Percentiles rank a stretch among this genome's conserved stretches.
These are phyloP conservation scores for Rhadinocentrus ornatus DNA, from an alignment of 2,797 vertebrate species.

Conservation along the genomic window DNA sequence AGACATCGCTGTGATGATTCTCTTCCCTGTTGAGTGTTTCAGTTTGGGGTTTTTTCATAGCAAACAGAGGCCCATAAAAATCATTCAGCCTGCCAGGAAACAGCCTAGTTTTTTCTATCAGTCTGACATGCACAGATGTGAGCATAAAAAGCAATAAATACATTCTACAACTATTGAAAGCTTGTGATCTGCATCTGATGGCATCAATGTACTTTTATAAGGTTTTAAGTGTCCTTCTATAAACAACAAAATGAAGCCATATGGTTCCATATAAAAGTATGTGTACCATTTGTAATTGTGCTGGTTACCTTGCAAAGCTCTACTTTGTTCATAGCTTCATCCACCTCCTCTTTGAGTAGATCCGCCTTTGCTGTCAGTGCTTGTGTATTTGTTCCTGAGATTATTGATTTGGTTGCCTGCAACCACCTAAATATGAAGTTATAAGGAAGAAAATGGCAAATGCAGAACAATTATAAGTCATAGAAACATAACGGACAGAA, in stretches of 20 bases:
- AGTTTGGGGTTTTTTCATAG: neutral
- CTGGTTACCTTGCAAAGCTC: conserved; percentile 94
- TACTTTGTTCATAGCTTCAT: conserved; percentile 98
- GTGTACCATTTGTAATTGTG: neutral
- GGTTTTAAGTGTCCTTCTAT: neutral
- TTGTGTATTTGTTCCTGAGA: conserved; percentile 97
- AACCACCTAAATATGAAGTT: conserved; percentile 86
- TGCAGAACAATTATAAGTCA: neutral
- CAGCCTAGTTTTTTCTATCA: neutral
- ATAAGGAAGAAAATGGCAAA: neutral
- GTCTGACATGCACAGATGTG: neutral
- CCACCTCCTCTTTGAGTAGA: conserved; percentile 96
- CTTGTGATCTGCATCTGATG: neutral
- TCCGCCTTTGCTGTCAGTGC: conserved; percentile 97
- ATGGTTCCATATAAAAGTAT: neutral
- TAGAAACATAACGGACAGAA: neutral
- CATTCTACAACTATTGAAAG: neutral
- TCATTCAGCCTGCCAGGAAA: neutral
- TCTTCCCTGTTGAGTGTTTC: conserved; percentile 19
- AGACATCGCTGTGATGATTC: conserved; percentile 8
- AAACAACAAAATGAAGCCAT: neutral
- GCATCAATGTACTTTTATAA: neutral
- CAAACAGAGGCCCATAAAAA: neutral
- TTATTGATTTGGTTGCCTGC: conserved; percentile 96
- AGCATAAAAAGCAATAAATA: neutral